Evolutionary conservation across 2,888 invertebrate genomes (phyloP).

Genomic region (Polylopha cassiicola): DNA sequence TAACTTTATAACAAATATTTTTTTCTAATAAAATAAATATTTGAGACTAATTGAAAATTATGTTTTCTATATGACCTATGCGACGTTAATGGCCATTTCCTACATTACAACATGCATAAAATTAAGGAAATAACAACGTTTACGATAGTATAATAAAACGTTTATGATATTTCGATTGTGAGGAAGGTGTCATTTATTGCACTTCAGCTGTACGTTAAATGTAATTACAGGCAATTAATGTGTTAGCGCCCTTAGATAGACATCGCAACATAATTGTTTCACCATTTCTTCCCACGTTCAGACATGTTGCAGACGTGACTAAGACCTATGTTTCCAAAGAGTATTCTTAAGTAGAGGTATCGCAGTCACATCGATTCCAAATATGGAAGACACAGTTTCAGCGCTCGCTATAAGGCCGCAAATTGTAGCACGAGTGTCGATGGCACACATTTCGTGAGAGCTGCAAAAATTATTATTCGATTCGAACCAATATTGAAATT

Average conservation of each 20-base stretch:
- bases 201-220: slow-evolving; percentile 40
- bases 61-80: too few species aligned
- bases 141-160: slow-evolving; percentile 41
- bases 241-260: slow-evolving; percentile 48
- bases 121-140: slow-evolving; percentile 26
- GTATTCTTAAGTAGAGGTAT: neutral
- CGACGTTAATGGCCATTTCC: too few species aligned
- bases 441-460: slow-evolving; percentile 32
- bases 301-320: slow-evolving; percentile 31
- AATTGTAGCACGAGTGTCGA: slow-evolving; percentile 31
- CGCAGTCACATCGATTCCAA: slow-evolving; percentile 3
- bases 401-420: slow-evolving; percentile 30
- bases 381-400: slow-evolving; percentile 32
- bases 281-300: slow-evolving; percentile 37
- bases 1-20: too few species aligned
- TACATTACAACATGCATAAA: too few species aligned
- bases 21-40: too few species aligned
- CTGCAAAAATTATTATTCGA: slow-evolving; percentile 19
- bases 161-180: slow-evolving; percentile 33
- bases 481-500: too few species aligned
- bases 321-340: slow-evolving; percentile 25
- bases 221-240: slow-evolving; percentile 49
- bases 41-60: too few species aligned
- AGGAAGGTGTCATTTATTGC: slow-evolving; percentile 40
- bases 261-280: slow-evolving; percentile 49